Conservation (phyloP, 2,888 invertebrate genomes). For the Bhutanitis thaidina region DNA sequence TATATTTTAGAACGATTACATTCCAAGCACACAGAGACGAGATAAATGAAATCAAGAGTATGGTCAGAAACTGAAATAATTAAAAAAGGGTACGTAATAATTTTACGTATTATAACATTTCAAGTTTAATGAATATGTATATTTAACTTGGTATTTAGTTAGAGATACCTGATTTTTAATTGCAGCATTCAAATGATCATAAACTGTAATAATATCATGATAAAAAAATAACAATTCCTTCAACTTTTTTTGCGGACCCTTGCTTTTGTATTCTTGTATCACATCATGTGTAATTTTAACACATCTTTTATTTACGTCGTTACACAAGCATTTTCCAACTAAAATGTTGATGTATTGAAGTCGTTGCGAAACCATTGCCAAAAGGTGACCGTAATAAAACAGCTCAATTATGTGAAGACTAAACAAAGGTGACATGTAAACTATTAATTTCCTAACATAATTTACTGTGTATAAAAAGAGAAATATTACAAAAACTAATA, state of each 20-base stretch:
- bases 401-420: neutral
- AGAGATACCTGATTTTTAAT: constrained; percentile 4
- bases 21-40: constrained; percentile 2
- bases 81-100: too few species aligned
- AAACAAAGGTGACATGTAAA: neutral
- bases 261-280: neutral
- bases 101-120: too few species aligned
- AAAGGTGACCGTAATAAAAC: constrained; percentile 2
- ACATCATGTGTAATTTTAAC: too few species aligned
- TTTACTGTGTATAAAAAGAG: neutral
- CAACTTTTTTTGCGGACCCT: neutral
- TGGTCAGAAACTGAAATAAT: constrained; percentile 1
- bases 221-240: neutral
- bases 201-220: neutral
- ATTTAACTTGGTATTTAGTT: neutral
- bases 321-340: neutral
- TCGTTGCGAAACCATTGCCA: neutral
- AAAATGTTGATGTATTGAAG: neutral
- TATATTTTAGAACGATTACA: neutral
- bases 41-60: neutral
- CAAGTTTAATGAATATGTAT: too few species aligned
- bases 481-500: neutral
- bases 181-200: constrained; percentile 3
- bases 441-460: neutral
- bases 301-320: neutral